phyloP scores from a whole-genome alignment of 2,797 vertebrate species.

The Phoxinus dragarum region DNA sequence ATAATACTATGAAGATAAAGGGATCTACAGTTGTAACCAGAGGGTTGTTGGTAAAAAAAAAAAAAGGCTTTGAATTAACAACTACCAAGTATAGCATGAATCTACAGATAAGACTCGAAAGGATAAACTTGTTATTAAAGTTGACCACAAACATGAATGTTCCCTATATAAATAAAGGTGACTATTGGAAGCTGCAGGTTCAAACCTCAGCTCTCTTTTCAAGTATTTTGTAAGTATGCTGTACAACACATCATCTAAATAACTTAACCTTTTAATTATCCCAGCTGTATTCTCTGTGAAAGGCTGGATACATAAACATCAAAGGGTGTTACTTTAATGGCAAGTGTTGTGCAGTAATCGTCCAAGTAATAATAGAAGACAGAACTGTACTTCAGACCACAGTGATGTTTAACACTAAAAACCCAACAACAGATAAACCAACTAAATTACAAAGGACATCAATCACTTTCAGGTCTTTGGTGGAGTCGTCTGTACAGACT shows the following conservation, averaged over 20 bases:
- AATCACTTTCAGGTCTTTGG: background rate
- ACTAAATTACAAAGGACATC: background rate
- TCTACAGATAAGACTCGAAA: background rate
- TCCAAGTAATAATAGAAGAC: constrained; percentile 7
- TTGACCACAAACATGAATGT: background rate
- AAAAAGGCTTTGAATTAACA: background rate
- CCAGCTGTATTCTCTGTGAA: background rate
- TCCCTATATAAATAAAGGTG: background rate
- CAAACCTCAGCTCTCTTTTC: background rate
- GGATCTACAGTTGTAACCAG: background rate
- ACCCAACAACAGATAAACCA: background rate
- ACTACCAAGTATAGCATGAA: background rate
- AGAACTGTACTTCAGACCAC: background rate
- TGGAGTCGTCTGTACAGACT: background rate
- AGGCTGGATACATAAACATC: constrained; percentile 8
- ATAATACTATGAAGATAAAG: background rate
- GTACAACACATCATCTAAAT: constrained; percentile 3
- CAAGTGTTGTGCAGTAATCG: constrained; percentile 6
- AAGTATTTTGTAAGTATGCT: background rate
- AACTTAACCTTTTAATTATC: constrained; percentile 17
- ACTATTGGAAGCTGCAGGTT: background rate
- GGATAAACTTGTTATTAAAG: background rate
- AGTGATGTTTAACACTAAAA: constrained; percentile 12
- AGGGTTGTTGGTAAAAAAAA: background rate
- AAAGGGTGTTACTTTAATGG: constrained; percentile 14